Evolutionary conservation across 92 coral and sea anemone species (phyloP).

Genomic region (Epizoanthus rinbou): DNA sequence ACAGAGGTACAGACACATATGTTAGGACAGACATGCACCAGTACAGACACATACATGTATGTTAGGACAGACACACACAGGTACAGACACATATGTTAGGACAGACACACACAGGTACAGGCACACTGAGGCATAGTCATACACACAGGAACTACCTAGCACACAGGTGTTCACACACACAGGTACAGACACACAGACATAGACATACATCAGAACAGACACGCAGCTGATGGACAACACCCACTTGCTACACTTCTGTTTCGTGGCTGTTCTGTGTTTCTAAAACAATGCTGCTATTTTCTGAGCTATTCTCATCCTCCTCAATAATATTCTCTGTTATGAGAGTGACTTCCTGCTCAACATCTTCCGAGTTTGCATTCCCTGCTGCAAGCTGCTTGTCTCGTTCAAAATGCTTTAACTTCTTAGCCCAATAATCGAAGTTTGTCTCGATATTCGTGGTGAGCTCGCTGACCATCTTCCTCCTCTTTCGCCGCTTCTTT

Average conservation of each 20-base stretch:
- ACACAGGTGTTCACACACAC: not conserved
- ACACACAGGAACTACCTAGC: not conserved
- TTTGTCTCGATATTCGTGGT: slow-evolving; percentile 86
- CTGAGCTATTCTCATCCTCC: slow-evolving; percentile 90
- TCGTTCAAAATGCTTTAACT: slow-evolving; percentile 81
- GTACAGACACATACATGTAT: no score
- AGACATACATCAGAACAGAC: no score
- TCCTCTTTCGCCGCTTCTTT: slow-evolving; percentile 62
- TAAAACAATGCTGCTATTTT: slow-evolving; percentile 60
- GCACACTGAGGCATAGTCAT: not conserved
- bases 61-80: no score
- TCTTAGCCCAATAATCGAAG: slow-evolving; percentile 90
- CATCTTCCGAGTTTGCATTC: slow-evolving; percentile 46
- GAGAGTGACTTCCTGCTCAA: slow-evolving; percentile 56
- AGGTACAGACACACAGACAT: not conserved
- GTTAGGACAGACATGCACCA: no score
- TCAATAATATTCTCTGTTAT: slow-evolving; percentile 75
- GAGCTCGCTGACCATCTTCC: slow-evolving; percentile 81
- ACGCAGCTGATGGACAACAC: no score
- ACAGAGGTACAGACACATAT: no score
- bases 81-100: no score
- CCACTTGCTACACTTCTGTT: slow-evolving; percentile 23
- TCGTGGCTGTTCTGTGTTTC: slow-evolving; percentile 26
- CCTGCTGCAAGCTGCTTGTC: slow-evolving; percentile 61
- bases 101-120: no score